phyloP scores from a whole-genome alignment of 1,140 invertebrate genomes.

The Oscheius sp. region DNA sequence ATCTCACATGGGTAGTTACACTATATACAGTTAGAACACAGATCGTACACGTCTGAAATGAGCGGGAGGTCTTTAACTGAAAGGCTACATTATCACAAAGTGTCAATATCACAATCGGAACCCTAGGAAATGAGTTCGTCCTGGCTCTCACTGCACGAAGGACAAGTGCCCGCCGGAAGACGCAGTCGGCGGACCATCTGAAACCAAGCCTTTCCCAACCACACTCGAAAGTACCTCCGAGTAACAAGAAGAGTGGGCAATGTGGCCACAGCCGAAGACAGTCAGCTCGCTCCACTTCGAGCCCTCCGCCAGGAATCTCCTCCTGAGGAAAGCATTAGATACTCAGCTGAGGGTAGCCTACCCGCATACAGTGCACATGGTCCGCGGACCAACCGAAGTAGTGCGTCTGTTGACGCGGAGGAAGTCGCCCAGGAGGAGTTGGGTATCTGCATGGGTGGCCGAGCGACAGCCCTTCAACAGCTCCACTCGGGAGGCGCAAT shows the following conservation, averaged over 20 bases:
- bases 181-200: no score
- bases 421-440: conserved; percentile 31
- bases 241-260: conserved; percentile 15
- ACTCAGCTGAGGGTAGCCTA: conserved; percentile 7
- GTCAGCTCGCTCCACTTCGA: conserved; percentile 9
- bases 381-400: background rate
- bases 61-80: no score
- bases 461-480: conserved; percentile 42
- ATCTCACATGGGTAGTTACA: no score
- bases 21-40: no score
- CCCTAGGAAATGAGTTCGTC: no score
- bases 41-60: no score
- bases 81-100: no score
- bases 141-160: no score
- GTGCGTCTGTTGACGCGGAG: conserved; percentile 5
- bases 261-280: conserved; percentile 43
- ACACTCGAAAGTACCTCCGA: background rate
- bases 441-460: conserved; percentile 29
- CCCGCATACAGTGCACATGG: conserved; percentile 25
- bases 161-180: no score
- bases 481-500: conserved; percentile 82
- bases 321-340: background rate
- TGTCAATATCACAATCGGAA: no score
- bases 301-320: conserved; percentile 2
- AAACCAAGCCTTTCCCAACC: no score